Base-by-base conservation (phyloP, 1,140 invertebrate species). In the Hycleus phaleratus region DNA sequence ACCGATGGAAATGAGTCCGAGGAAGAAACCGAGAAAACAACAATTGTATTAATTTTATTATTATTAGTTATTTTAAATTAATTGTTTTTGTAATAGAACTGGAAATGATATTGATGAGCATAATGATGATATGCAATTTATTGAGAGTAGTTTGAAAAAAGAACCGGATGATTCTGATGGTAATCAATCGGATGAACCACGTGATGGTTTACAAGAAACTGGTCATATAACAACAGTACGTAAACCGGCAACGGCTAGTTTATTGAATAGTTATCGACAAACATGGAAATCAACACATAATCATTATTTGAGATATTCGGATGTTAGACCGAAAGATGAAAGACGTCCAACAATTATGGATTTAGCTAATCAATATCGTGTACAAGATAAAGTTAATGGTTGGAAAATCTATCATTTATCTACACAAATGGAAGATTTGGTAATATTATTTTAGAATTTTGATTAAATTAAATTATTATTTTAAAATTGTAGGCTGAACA, bases 331-430 rank as follows among this genome's bases (percentile, higher is more conserved):
- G 1, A 89, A 89, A 65, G 89, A 93, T 61, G 91, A 95, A 71
- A 80, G 87, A 59, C 78, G 85, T 60, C 84, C 88, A 4, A 88
- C 89, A 4, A 85, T 95, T 2, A 87, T 87, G 68, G 93, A 97
- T 76, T 77, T 97, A 61, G 90, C 93, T 2, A 90, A 89, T 75
- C 93, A 96, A 71, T 87, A 87, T 65, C 84, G 91, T 69, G 87
- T 95, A 25, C 74, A 90, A 57, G 86, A 93, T 64, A 93, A 90
- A 76, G 81, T 92, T n/a, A 90, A 91, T 71, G 94, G 93, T 8
- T 98, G 94, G 94, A 97, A 97, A 78, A 80, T 97, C 26, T 86
- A 93, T 78, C 91, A 96, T 77, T 79, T 97, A 48, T 88, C 85
- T 10, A 85, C 91, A 26, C 93, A 96, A 79, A 88, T 97, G 83